A percentile compares a stretch with the other conserved stretches of the same genome.
These are phyloP conservation scores for Holotrichia oblita DNA, from an alignment of 1,140 invertebrate genomes.

Conservation along the genomic window DNA sequence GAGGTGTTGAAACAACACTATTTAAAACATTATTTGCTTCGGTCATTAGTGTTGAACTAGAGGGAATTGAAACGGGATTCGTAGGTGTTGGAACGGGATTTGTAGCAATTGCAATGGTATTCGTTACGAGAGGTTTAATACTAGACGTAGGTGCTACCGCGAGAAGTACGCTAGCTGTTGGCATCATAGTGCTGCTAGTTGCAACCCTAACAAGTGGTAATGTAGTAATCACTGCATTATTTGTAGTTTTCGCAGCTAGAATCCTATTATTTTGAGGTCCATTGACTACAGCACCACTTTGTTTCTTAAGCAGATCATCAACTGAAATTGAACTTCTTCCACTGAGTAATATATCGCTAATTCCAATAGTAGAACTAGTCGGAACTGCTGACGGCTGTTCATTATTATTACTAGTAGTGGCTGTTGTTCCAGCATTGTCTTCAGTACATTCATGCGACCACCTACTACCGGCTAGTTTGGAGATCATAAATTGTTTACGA, in stretches of 20 bases:
- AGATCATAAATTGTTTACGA: slow-evolving; percentile 9
- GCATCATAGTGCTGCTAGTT: background rate
- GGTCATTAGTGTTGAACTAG: too few relatives aligned
- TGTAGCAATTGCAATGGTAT: background rate
- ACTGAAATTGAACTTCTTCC: background rate
- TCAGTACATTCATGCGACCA: slow-evolving; percentile 28
- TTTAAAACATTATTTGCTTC: too few relatives aligned
- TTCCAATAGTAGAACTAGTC: background rate
- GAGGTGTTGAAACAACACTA: background rate
- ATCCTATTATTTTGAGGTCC: background rate
- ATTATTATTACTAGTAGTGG: background rate
- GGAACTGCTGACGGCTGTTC: background rate
- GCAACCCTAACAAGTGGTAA: background rate
- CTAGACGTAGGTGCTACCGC: background rate
- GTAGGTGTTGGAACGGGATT: background rate
- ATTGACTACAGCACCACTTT: background rate
- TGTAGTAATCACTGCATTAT: slow-evolving; percentile 1
- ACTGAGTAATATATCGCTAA: slow-evolving; percentile 7
- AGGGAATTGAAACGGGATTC: background rate
- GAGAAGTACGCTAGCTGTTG: background rate
- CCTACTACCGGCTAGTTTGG: slow-evolving; percentile 2
- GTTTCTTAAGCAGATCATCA: background rate
- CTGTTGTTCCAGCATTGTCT: background rate
- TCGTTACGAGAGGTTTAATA: background rate
- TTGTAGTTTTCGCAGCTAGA: background rate